phyloP scores from a whole-genome alignment of 2,797 vertebrate genomes.

The Cyprinella venusta region DNA sequence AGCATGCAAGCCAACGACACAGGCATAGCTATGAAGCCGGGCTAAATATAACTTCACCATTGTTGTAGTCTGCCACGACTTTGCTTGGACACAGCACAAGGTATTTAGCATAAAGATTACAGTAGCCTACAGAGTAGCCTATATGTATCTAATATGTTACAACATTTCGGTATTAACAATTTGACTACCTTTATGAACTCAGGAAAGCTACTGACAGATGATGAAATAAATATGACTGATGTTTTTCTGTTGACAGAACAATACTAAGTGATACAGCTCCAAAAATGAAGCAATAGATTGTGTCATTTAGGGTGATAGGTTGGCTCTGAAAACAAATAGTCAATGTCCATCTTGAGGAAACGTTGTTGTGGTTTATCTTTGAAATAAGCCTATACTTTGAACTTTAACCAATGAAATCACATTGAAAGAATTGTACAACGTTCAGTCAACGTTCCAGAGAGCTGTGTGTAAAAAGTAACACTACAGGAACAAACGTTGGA shows the following conservation, averaged over 20 bases:
- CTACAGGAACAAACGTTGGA: neutral
- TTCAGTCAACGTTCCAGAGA: neutral
- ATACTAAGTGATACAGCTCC: neutral
- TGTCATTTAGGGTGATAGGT: neutral
- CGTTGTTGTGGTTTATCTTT: neutral
- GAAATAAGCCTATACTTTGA: neutral
- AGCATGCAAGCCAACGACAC: conserved; percentile 13
- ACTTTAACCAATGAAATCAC: neutral
- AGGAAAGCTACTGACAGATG: neutral
- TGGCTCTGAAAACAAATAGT: neutral
- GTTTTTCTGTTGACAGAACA: conserved; percentile 4
- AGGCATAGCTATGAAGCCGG: conserved; percentile 14
- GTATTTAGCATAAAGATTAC: neutral
- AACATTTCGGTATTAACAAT: neutral
- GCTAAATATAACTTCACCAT: conserved; percentile 43
- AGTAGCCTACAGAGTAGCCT: neutral
- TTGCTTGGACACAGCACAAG: conserved; percentile 10
- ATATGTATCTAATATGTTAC: neutral
- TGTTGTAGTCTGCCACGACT: conserved; percentile 35
- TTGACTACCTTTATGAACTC: neutral
- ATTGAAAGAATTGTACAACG: neutral
- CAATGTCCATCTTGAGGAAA: neutral
- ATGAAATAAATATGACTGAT: neutral
- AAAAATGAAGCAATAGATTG: neutral
- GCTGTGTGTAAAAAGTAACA: neutral